A percentile compares a stretch with the other conserved stretches of the same genome.
phyloP scores from a whole-genome alignment of 2,113 vertebrate genomes.

The Brachirus orientalis region DNA sequence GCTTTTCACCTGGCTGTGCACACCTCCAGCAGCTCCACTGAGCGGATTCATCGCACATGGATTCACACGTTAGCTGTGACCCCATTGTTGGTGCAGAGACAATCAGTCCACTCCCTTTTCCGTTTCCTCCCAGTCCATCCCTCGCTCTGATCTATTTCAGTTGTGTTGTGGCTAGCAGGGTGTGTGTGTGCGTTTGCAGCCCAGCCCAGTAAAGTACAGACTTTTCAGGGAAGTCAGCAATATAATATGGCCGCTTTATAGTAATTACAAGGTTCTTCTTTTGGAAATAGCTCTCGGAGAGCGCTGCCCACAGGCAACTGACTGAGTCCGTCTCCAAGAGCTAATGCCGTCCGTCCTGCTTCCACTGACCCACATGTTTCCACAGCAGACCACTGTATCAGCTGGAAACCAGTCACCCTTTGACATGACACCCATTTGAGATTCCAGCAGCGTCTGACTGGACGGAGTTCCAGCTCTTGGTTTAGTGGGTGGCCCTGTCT shows the following conservation, averaged over 20 bases:
- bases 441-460: constrained; percentile 17
- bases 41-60: constrained; percentile 18
- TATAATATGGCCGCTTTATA: constrained; percentile 84
- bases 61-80: constrained; percentile 28
- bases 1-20: constrained; percentile 47
- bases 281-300: constrained; percentile 74
- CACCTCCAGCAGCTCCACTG: constrained; percentile 43
- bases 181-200: constrained; percentile 81
- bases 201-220: constrained; percentile 87
- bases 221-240: constrained; percentile 82
- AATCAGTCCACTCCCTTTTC: constrained; percentile 55
- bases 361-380: constrained; percentile 40
- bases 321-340: constrained; percentile 59
- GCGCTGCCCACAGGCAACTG: constrained; percentile 74
- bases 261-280: constrained; percentile 86
- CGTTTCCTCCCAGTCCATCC: constrained; percentile 53
- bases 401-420: constrained; percentile 28
- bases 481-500: constrained; percentile 60
- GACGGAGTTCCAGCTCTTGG: constrained; percentile 15
- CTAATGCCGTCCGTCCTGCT: constrained; percentile 31
- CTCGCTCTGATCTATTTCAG: constrained; percentile 80
- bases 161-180: constrained; percentile 76
- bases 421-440: constrained; percentile 8
- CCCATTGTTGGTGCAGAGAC: constrained; percentile 4
- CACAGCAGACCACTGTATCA: constrained; percentile 16